Conservation (phyloP, 2,113 vertebrate genomes). For the Centropus bengalensis region DNA sequence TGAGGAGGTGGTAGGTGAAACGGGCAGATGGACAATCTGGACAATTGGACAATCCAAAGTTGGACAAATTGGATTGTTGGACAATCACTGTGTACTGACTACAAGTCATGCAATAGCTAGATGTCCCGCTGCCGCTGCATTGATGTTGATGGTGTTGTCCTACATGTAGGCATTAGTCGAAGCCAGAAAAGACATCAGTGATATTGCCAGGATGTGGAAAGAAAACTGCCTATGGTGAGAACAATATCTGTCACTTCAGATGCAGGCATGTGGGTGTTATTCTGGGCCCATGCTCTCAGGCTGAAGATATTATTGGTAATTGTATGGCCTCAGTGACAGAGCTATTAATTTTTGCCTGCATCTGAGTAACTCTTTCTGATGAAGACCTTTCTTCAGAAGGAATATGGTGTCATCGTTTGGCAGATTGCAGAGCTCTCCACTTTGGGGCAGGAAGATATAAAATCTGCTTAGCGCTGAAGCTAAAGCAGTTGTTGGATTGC, state of each 20-base stretch:
- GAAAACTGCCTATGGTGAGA: not conserved
- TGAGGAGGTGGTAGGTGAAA: not conserved
- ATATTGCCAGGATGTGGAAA: not conserved
- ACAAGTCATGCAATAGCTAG: rapidly evolving
- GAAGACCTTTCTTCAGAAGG: not conserved
- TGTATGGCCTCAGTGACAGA: not conserved
- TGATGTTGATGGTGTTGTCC: not conserved
- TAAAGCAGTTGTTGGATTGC: not conserved
- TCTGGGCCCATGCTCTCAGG: not conserved
- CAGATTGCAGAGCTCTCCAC: not conserved
- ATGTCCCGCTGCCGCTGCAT: not conserved
- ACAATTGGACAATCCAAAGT: no score
- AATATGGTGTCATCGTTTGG: not conserved
- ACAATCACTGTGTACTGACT: rapidly evolving
- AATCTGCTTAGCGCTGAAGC: not conserved
- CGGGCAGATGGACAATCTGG: no score
- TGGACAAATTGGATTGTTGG: no score
- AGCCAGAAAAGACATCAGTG: not conserved
- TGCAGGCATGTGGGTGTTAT: not conserved
- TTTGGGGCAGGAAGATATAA: not conserved
- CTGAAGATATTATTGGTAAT: not conserved
- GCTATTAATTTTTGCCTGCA: not conserved
- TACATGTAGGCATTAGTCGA: not conserved
- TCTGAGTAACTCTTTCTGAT: not conserved
- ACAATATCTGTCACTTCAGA: not conserved